phyloP scores from a whole-genome alignment of 2,113 vertebrate genomes.

The Sylvia atricapilla region DNA sequence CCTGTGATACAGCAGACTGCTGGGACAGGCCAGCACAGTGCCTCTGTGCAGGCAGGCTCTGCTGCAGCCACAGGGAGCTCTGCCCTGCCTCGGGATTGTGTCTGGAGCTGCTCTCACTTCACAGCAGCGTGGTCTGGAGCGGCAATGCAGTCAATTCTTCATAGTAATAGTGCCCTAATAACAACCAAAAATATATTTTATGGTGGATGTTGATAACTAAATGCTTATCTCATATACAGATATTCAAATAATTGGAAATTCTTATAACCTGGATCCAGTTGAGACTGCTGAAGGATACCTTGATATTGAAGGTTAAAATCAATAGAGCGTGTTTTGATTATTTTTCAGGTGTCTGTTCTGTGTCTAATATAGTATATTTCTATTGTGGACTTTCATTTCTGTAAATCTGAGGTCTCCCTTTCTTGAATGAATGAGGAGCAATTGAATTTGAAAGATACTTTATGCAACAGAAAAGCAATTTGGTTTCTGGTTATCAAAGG shows the following conservation, averaged over 20 bases:
- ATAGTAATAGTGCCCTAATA: constrained; percentile 67
- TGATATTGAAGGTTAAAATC: constrained; percentile 76
- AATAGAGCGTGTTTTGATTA: constrained; percentile 72
- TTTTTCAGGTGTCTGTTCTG: constrained; percentile 71
- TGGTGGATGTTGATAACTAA: constrained; percentile 75
- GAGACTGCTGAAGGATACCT: constrained; percentile 65
- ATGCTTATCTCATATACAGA: constrained; percentile 69
- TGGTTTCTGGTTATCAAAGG: constrained; percentile 76
- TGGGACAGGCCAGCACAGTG: not conserved
- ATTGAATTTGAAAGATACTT: constrained; percentile 83
- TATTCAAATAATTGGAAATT: constrained; percentile 78
- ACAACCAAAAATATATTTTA: constrained; percentile 66
- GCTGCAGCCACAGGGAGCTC: not conserved
- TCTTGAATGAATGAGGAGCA: constrained; percentile 77
- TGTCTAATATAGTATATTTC: constrained; percentile 74
- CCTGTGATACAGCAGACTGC: not conserved
- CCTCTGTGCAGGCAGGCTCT: not conserved
- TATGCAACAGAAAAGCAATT: constrained; percentile 83
- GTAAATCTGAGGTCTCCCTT: constrained; percentile 72
- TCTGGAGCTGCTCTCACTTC: not conserved
- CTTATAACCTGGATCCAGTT: constrained; percentile 62
- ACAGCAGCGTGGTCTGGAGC: not conserved
- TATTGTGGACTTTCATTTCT: constrained; percentile 68
- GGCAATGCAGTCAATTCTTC: constrained; percentile 46
- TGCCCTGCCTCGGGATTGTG: fast-evolving